A percentile compares a stretch with the other conserved stretches of the same genome.
Evolutionary conservation across 2,888 invertebrate species (phyloP).

Genomic region (Xestia ashworthii): DNA sequence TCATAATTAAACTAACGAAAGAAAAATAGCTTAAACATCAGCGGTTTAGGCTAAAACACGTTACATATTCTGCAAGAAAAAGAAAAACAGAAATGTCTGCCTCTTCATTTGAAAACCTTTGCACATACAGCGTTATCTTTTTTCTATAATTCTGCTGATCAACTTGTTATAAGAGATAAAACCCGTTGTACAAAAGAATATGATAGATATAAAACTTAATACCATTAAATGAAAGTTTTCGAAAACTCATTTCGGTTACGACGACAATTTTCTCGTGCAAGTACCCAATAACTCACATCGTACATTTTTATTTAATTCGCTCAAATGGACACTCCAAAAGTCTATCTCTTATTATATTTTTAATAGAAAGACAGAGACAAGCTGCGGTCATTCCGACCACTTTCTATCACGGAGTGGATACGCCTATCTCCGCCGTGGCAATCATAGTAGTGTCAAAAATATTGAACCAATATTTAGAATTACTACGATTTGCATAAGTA

Average conservation of each 20-base stretch:
- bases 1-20: no score
- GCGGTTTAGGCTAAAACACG: background rate
- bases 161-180: background rate
- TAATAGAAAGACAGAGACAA: background rate
- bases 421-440: no score
- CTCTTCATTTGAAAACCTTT: background rate
- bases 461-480: no score
- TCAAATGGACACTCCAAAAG: constrained; percentile 2
- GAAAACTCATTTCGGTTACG: constrained; percentile 26
- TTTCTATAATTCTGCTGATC: background rate
- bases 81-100: background rate
- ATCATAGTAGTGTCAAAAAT: no score
- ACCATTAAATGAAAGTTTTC: background rate
- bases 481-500: no score
- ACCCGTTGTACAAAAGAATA: background rate
- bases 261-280: background rate
- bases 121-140: background rate
- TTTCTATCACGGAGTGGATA: background rate
- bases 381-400: background rate
- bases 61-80: background rate
- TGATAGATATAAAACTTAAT: constrained; percentile 11
- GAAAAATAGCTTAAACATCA: background rate
- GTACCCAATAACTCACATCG: constrained; percentile 19
- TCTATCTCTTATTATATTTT: background rate
- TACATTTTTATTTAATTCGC: constrained; percentile 27